Conservation (phyloP, 2,113 vertebrate genomes). For the Genyomyrus donnyi region DNA sequence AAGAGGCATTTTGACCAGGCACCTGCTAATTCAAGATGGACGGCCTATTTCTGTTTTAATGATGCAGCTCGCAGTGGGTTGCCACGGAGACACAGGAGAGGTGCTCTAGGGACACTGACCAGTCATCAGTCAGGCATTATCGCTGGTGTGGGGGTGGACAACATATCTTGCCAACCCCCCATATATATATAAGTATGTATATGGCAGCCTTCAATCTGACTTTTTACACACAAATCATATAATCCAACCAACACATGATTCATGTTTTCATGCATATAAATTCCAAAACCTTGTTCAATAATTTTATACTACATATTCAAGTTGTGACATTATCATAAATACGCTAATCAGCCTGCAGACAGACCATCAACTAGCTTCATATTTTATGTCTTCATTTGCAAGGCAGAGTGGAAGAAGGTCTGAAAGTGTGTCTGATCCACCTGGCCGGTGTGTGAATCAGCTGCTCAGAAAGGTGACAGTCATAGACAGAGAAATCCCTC, state of each 20-base stretch:
- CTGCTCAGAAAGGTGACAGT: background rate
- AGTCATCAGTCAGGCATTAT: constrained; percentile 12
- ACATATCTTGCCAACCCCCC: background rate
- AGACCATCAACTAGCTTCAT: background rate
- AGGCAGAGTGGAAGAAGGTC: background rate
- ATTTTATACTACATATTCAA: background rate
- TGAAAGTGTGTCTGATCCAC: background rate
- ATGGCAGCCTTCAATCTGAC: background rate
- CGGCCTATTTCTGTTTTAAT: constrained; percentile 13
- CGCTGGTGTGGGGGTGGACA: background rate
- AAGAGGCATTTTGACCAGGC: background rate
- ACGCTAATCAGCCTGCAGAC: background rate
- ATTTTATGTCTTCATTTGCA: background rate
- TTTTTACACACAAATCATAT: background rate
- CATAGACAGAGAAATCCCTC: background rate
- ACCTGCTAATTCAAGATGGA: constrained; percentile 2
- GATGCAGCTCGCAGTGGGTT: background rate
- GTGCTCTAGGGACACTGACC: constrained; percentile 9
- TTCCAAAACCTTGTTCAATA: background rate
- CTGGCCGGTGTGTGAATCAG: background rate
- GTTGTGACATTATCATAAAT: background rate
- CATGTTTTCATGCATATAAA: background rate
- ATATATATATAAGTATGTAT: background rate
- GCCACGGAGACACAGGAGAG: background rate
- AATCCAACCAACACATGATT: background rate